A percentile compares a stretch with the other conserved stretches of the same genome.
Conservation (phyloP, 2,888 invertebrate genomes). For the Thymelicus lineola region DNA sequence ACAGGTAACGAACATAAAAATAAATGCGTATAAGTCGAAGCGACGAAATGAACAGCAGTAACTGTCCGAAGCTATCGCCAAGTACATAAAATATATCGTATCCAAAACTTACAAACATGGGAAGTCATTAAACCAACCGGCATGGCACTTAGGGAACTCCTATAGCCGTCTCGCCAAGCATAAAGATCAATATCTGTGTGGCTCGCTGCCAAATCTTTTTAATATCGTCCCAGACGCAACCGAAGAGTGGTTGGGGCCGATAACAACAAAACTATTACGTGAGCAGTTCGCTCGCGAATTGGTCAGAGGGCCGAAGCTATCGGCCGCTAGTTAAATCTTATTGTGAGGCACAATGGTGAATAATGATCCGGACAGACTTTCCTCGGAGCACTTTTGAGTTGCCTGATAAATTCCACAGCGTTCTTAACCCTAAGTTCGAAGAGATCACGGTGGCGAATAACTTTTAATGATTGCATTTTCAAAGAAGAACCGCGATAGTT, state of each 20-base stretch:
- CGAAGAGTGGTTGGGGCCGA: slow-evolving; percentile 78
- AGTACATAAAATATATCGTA: slow-evolving; percentile 72
- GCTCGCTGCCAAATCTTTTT: slow-evolving; percentile 83
- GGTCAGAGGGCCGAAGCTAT: slow-evolving; percentile 58
- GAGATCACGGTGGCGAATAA: slow-evolving; percentile 69
- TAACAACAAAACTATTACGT: slow-evolving; percentile 83
- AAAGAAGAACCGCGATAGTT: slow-evolving; percentile 64
- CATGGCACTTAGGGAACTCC: slow-evolving; percentile 76
- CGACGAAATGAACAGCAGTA: slow-evolving; percentile 61
- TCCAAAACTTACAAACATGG: slow-evolving; percentile 77
- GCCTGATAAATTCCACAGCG: slow-evolving; percentile 69
- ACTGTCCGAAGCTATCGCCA: slow-evolving; percentile 63
- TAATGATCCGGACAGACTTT: slow-evolving; percentile 68
- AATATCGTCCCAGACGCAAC: slow-evolving; percentile 79
- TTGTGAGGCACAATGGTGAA: slow-evolving; percentile 76
- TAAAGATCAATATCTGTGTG: slow-evolving; percentile 83
- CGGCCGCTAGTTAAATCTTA: slow-evolving; percentile 75
- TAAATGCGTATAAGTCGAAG: slow-evolving; percentile 51
- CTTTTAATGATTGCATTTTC: slow-evolving; percentile 77
- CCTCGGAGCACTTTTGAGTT: slow-evolving; percentile 72
- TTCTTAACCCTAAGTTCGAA: slow-evolving; percentile 62
- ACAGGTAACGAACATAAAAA: slow-evolving; percentile 50
- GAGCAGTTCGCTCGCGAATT: slow-evolving; percentile 72
- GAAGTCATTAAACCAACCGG: slow-evolving; percentile 81
- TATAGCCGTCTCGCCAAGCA: slow-evolving; percentile 81